Conservation (phyloP, 64 coral and sea anemone species). For the Porites australiensis region DNA sequence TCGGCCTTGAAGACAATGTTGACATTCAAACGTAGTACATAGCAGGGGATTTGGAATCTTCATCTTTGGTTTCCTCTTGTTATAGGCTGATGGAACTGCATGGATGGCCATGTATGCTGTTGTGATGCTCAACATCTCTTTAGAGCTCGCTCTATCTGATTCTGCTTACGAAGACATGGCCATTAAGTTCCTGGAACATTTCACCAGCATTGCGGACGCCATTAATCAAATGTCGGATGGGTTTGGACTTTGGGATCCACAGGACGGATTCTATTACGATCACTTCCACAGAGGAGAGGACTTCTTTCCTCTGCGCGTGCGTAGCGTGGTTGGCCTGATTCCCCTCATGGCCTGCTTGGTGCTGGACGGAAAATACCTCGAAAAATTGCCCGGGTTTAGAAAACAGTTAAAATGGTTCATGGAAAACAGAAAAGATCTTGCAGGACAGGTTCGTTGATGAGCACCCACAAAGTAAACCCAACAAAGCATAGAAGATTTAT, state of each 20-base stretch:
- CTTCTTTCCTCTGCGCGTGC: conserved; percentile 69
- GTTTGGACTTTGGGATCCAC: conserved; percentile 77
- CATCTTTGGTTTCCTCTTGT: neutral
- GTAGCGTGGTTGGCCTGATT: conserved; percentile 83
- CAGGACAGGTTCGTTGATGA: conserved; percentile 47
- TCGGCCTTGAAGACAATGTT: too few relatives aligned
- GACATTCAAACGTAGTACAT: too few relatives aligned
- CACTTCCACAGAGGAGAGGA: conserved; percentile 35
- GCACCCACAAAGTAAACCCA: too few relatives aligned
- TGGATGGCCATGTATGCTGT: conserved; percentile 99
- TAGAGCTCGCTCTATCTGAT: conserved; percentile 78
- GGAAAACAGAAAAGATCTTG: conserved; percentile 76
- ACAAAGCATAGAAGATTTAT: too few relatives aligned
- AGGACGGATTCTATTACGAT: conserved; percentile 91
- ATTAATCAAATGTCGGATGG: conserved; percentile 88
- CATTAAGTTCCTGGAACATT: conserved; percentile 87
- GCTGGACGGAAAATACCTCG: conserved; percentile 65
- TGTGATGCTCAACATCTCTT: conserved; percentile 95
- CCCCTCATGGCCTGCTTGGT: conserved; percentile 77
- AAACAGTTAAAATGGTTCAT: conserved; percentile 89
- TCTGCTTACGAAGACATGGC: conserved; percentile 84
- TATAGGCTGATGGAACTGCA: conserved; percentile 88
- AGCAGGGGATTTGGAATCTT: neutral
- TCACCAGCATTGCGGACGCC: conserved; percentile 81
- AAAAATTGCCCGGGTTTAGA: conserved; percentile 80